phyloP scores from a whole-genome alignment of 2,888 invertebrate genomes.

The Copidosoma aretas region DNA sequence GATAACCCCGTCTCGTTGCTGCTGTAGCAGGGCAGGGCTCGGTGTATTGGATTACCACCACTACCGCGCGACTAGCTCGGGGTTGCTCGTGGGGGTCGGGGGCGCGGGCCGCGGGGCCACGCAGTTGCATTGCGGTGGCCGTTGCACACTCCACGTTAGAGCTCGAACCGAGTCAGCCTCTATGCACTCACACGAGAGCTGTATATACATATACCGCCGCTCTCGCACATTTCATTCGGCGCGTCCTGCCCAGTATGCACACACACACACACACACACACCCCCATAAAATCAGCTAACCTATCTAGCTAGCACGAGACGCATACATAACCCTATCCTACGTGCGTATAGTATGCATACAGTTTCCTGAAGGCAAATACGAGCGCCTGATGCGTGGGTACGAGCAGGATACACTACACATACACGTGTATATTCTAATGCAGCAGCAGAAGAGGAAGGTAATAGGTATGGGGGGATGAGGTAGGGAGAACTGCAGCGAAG shows the following conservation, averaged over 20 bases:
- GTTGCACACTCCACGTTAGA: slow-evolving; percentile 11
- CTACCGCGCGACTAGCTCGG: too few species aligned
- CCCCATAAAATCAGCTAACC: not conserved
- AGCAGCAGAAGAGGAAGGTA: not conserved
- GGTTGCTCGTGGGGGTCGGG: not conserved
- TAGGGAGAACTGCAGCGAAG: slow-evolving; percentile 41
- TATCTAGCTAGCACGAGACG: not conserved
- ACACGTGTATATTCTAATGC: slow-evolving; percentile 12
- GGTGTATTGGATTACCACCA: slow-evolving; percentile 45
- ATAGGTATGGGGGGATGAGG: slow-evolving; percentile 8
- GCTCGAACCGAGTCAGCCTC: not conserved
- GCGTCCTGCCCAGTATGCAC: slow-evolving; percentile 9
- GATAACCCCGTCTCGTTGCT: slow-evolving; percentile 48
- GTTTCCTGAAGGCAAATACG: slow-evolving; percentile 37
- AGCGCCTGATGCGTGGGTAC: slow-evolving; percentile 25
- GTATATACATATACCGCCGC: not conserved
- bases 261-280: slow-evolving; percentile 23
- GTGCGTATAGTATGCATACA: slow-evolving; percentile 14
- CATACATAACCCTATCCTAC: not conserved
- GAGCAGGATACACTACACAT: slow-evolving; percentile 11
- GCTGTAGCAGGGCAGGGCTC: slow-evolving; percentile 23
- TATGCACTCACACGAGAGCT: not conserved
- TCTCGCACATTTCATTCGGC: slow-evolving; percentile 26
- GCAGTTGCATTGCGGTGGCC: slow-evolving; percentile 50
- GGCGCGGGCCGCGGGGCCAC: slow-evolving; percentile 48